Evolutionary conservation across 1,140 invertebrate genomes (phyloP).

Genomic region (Neomicropteryx cornuta): DNA sequence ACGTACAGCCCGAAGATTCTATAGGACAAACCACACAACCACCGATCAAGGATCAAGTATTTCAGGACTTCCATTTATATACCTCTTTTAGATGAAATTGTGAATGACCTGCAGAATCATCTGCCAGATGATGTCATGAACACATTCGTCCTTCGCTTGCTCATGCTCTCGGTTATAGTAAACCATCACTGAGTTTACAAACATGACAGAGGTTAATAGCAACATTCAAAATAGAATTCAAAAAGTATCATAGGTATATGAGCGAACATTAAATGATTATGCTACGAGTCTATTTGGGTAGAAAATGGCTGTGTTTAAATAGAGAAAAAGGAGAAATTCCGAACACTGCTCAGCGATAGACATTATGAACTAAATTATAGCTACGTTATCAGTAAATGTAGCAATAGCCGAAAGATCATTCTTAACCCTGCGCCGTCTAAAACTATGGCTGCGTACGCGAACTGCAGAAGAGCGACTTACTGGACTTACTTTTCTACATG

Average conservation of each 20-base stretch:
- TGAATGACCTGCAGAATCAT: slow-evolving; percentile 10
- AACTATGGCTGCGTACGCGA: slow-evolving; percentile 19
- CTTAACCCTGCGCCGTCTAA: slow-evolving; percentile 17
- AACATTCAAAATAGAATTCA: slow-evolving; percentile 5
- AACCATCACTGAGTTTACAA: slow-evolving; percentile 1
- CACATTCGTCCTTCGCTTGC: slow-evolving; percentile 8
- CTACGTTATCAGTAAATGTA: slow-evolving; percentile 18
- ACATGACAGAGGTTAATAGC: slow-evolving; percentile 1
- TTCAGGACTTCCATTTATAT: slow-evolving; percentile 12
- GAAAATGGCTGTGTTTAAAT: slow-evolving; percentile 6
- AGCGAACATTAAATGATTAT: slow-evolving; percentile 9
- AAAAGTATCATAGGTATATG: slow-evolving; percentile 7
- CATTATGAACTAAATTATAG: slow-evolving; percentile 9
- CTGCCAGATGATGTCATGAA: slow-evolving; percentile 10
- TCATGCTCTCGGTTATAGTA: slow-evolving; percentile 4
- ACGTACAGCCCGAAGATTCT: slow-evolving; percentile 1
- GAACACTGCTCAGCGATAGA: slow-evolving; percentile 7
- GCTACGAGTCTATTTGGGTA: slow-evolving; percentile 6
- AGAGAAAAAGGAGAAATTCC: slow-evolving; percentile 1
- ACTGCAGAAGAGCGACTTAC: slow-evolving; percentile 17
- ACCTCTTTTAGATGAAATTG: slow-evolving; percentile 13
- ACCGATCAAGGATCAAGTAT: slow-evolving; percentile 8
- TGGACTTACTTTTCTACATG: slow-evolving; percentile 17
- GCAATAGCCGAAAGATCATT: slow-evolving; percentile 18
- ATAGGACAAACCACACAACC: background rate